Base-by-base conservation (phyloP, 2,797 vertebrate genomes). In the Yasuhikotakia modesta region DNA sequence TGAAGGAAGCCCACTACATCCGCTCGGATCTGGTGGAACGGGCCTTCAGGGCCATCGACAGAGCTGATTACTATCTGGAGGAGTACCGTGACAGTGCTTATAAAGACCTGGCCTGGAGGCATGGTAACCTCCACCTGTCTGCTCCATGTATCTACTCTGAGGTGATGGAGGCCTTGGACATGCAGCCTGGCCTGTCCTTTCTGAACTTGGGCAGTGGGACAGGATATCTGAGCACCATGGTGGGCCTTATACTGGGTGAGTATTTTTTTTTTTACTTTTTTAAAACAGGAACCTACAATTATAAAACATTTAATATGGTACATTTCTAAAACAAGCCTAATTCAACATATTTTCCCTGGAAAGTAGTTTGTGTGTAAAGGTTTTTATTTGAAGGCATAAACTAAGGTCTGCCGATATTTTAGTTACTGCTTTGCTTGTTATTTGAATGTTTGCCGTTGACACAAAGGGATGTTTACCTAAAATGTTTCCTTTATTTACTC, bases 181-280 rank as follows among this genome's bases (percentile, higher is more conserved):
- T 27, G 2, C 27, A 27, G 27, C 27, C 27, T 27, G 27, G 27
- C 27, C 27, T 27, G 27, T 27, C 27, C 4, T 96, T 96, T 84
- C 88, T 96, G 79, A 96, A 96, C 79, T 87, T 96, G 79, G 95
- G 95, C 85, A 95, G 95, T 32, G 95, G 95, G 67, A 96, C 95
- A 16, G 95, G 95, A 64, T 96, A 96, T 78, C 92, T 96, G 78
- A 96, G 94, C 85, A 95, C 95, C 48, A 95, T 95, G 94, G 94
- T 94, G 81, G 95, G 95, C 52, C 93, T 95, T 73, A 93, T 95
- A 84, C 83, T 95, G 77, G 94, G 95, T 95, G 87, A 90, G 88
- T 89, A n/a, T n/a, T n/a, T n/a, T n/a, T n/a, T n/a, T n/a, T n/a
- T n/a, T n/a, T n/a, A n/a, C n/a, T n/a, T n/a, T n/a, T n/a, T n/a